A percentile compares a stretch with the other conserved stretches of the same genome.
Evolutionary conservation across 1,140 invertebrate genomes (phyloP).

Genomic region (Laodelphax striatellus): DNA sequence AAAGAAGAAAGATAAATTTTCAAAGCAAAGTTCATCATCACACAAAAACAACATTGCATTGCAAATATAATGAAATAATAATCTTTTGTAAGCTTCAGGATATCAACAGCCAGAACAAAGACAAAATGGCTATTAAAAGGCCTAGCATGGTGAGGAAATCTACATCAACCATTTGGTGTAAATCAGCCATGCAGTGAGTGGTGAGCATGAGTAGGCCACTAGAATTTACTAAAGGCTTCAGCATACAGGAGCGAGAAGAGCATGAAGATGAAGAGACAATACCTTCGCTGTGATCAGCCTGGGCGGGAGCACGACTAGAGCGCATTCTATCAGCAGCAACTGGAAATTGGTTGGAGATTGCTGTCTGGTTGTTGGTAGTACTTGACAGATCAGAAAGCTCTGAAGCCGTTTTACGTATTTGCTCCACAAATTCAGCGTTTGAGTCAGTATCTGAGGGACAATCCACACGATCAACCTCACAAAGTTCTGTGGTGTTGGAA

Average conservation of each 20-base stretch:
- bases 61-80: neutral
- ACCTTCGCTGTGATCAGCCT: neutral
- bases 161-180: conserved; percentile 45
- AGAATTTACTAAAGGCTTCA: neutral
- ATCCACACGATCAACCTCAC: neutral
- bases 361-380: neutral
- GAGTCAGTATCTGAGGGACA: neutral
- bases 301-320: neutral
- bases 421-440: neutral
- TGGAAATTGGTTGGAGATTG: neutral
- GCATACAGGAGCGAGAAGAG: conserved; percentile 6
- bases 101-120: conserved; percentile 35
- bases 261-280: neutral
- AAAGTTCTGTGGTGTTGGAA: neutral
- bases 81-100: neutral
- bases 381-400: neutral
- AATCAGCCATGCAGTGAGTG: conserved; percentile 47
- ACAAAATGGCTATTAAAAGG: conserved; percentile 53
- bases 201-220: conserved; percentile 44
- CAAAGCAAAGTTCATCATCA: too few species aligned
- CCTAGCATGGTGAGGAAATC: conserved; percentile 54
- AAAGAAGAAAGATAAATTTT: too few species aligned
- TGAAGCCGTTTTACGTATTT: neutral
- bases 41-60: neutral
- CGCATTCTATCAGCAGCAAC: neutral